Conservation (phyloP, 2,888 invertebrate genomes). For the Drosophila differens region DNA sequence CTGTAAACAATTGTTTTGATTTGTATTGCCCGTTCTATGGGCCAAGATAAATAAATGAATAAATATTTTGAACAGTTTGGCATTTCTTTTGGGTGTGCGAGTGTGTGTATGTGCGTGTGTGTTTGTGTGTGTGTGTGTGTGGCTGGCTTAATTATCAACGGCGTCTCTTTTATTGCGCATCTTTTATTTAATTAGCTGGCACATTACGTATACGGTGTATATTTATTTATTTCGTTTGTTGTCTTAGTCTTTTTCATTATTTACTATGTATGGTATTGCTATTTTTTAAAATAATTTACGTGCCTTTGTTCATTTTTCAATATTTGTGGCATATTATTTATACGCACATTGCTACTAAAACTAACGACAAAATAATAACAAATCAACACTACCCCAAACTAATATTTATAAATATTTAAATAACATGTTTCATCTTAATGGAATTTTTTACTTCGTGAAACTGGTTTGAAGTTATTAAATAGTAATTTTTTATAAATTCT, state of each 20-base stretch:
- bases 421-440: background rate
- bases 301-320: constrained; percentile 6
- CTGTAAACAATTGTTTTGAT: constrained; percentile 44
- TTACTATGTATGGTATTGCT: background rate
- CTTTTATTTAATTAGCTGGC: constrained; percentile 56
- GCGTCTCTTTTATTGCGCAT: constrained; percentile 43
- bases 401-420: background rate
- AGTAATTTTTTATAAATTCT: background rate
- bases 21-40: constrained; percentile 52
- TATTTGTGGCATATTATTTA: constrained; percentile 41
- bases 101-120: background rate
- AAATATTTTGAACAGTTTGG: constrained; percentile 26
- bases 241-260: background rate
- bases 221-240: constrained; percentile 14
- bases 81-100: constrained; percentile 19
- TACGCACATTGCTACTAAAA: constrained; percentile 43
- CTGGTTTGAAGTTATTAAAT: background rate
- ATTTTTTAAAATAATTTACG: constrained; percentile 7
- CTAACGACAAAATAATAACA: constrained; percentile 8
- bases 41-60: constrained; percentile 28
- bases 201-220: constrained; percentile 59
- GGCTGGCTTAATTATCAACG: constrained; percentile 19
- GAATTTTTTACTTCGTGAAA: background rate
- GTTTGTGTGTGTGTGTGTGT: background rate
- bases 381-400: background rate